Base-by-base conservation (phyloP, 2,888 invertebrate genomes). In the Callimorpha dominula region DNA sequence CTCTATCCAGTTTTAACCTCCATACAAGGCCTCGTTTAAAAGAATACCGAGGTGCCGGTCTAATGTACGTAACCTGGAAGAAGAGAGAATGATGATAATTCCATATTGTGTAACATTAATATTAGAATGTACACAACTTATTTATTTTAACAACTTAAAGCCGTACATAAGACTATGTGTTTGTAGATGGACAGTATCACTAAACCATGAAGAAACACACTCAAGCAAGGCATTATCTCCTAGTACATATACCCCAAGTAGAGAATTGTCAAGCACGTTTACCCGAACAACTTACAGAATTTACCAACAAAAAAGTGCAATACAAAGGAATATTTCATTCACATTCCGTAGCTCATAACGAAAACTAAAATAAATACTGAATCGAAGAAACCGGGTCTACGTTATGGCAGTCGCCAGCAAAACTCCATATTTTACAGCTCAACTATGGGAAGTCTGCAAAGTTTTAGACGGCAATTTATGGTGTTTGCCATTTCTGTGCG, bases 371-470 rank as follows among this genome's bases (percentile, higher is more conserved):
- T 68, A 77, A 72, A 69, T 68, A 70, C 70, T 65, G 62, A 76
- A 81, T 75, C 40, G n/a, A n/a, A 57, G 65, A 71, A 71, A 76
- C 66, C 57, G 74, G 73, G 74, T 76, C 79, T 70, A 74, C 20
- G 65, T 73, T 76, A 83, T 75, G 66, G 83, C 62, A 74, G 74
- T 80, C 70, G 68, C 75, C 79, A 83, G 81, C 83, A 75, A 82
- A 79, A 81, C 77, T 76, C 78, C 79, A 84, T 84, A 73, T 81
- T 86, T 88, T 87, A 87, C 83, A 74, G 78, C 70, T 71, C 64
- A 76, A 75, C 78, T 73, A 74, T 75, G 68, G 81, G 77, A 87
- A 87, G 86, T 91, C 92, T 91, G 89, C 86, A 74, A 91, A 92
- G 89, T 92, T 92, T 78, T 82, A 84, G 75, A 75, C 78, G 79